These are phyloP conservation scores for Poecilia wingei DNA, from an alignment of 2,797 vertebrate genomes.

Conservation along the genomic window DNA sequence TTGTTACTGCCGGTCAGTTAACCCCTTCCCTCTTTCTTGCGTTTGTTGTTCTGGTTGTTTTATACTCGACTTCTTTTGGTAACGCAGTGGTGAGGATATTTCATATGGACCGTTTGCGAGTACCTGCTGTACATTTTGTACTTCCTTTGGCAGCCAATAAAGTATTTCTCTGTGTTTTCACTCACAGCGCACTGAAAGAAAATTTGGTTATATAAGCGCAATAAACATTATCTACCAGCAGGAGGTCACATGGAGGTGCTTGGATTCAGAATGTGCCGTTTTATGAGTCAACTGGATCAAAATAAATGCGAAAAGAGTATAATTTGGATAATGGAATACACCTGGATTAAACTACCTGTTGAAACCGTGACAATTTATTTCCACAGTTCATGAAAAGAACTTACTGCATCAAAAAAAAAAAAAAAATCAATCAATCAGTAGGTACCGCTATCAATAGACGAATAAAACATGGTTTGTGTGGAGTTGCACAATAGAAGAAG, in stretches of 20 bases:
- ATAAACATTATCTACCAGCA: neutral
- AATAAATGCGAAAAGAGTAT: neutral
- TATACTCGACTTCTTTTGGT: neutral
- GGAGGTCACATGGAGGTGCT: neutral
- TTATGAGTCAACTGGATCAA: neutral
- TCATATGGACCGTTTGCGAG: neutral
- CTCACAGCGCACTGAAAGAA: neutral
- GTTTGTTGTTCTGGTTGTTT: neutral
- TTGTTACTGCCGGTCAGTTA: neutral
- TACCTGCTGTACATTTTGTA: neutral
- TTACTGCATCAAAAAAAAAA: neutral
- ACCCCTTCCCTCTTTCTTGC: neutral
- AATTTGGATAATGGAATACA: neutral
- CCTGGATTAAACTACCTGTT: neutral
- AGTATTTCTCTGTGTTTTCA: neutral
- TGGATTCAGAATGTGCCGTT: neutral
- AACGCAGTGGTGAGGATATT: neutral
- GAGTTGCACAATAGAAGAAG: neutral
- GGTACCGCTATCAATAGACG: neutral
- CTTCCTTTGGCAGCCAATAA: neutral
- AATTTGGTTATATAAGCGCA: neutral
- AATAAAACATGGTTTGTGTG: neutral
- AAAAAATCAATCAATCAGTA: neutral
- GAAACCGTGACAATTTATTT: neutral
- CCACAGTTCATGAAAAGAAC: neutral